Conservation (phyloP, 2,113 vertebrate genomes). For the Pluvianellus socialis region DNA sequence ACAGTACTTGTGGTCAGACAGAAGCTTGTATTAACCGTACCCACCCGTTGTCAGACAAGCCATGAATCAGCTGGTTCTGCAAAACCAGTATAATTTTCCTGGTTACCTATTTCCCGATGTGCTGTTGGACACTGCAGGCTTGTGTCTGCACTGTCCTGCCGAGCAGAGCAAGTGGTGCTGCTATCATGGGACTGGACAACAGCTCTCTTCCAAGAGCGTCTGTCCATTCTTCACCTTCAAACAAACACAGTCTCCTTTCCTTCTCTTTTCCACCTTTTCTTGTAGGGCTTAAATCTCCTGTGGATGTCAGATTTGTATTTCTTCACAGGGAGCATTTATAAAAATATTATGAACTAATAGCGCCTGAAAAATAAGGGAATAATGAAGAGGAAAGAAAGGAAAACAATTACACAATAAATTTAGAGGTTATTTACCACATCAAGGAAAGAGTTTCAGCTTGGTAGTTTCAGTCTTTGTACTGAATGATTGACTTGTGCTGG, state of each 20-base stretch:
- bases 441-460: background rate
- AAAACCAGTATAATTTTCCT: background rate
- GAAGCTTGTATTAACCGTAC: background rate
- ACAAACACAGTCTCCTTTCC: rapidly evolving
- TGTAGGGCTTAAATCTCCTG: background rate
- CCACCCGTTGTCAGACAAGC: background rate
- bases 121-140: background rate
- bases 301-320: background rate
- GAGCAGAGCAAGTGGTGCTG: background rate
- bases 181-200: background rate
- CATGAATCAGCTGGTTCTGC: background rate
- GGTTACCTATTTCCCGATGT: background rate
- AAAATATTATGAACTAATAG: background rate
- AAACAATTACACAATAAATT: background rate
- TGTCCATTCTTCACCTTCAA: background rate
- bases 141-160: background rate
- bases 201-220: background rate
- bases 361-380: background rate
- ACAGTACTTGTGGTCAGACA: background rate
- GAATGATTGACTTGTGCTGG: background rate
- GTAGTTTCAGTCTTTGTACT: background rate
- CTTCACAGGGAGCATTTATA: background rate
- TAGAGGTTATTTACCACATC: background rate
- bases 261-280: background rate
- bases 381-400: background rate